Conservation (phyloP, 2,797 vertebrate genomes). For the Clarias pachynema region DNA sequence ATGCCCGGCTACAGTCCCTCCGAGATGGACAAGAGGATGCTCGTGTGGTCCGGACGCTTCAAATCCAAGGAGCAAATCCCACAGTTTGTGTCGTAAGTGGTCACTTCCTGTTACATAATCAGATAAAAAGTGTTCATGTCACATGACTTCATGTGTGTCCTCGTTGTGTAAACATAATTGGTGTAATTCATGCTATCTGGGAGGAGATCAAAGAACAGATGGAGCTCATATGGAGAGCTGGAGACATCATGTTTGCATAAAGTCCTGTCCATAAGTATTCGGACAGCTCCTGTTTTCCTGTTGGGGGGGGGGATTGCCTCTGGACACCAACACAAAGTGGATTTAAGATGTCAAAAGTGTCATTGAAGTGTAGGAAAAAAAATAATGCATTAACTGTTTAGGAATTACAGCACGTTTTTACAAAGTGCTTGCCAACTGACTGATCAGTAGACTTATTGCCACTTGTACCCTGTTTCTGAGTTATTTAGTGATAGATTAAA, state of each 20-base stretch:
- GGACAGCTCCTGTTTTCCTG: too few relatives aligned
- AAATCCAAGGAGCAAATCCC: slow-evolving; percentile 90
- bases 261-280: too few relatives aligned
- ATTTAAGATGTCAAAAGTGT: too few relatives aligned
- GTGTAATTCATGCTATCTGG: slow-evolving; percentile 52
- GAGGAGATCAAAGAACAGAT: slow-evolving; percentile 55
- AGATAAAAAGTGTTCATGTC: slow-evolving; percentile 38
- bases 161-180: slow-evolving; percentile 57
- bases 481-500: too few relatives aligned
- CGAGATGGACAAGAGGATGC: slow-evolving; percentile 79
- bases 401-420: too few relatives aligned
- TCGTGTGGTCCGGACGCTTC: slow-evolving; percentile 88
- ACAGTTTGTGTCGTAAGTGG: slow-evolving; percentile 88
- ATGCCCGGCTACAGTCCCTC: slow-evolving; percentile 82
- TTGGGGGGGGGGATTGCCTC: too few relatives aligned
- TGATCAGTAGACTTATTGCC: too few relatives aligned
- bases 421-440: too few relatives aligned
- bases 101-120: slow-evolving; percentile 62
- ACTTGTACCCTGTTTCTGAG: too few relatives aligned
- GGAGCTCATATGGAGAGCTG: slow-evolving; percentile 33
- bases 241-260: not conserved
- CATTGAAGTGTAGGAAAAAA: too few relatives aligned
- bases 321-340: too few relatives aligned
- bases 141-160: slow-evolving; percentile 23
- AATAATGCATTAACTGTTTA: too few relatives aligned